Evolutionary conservation across 2,888 invertebrate species (phyloP).

Genomic region (Epistrophe eligans): DNA sequence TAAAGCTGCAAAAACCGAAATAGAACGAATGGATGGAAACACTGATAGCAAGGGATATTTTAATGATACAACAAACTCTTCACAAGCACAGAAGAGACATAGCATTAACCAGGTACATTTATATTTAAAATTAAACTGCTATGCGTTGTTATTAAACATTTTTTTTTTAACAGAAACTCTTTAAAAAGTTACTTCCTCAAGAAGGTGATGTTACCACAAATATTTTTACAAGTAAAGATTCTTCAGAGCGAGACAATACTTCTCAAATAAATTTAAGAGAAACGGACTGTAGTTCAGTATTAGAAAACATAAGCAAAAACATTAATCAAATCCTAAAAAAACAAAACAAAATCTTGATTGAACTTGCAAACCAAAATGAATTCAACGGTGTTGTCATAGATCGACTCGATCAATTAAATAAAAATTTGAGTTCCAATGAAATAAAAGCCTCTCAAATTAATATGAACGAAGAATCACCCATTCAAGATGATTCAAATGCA

Average conservation of each 20-base stretch:
- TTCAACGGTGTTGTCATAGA: background rate
- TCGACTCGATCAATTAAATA: background rate
- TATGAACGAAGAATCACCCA: background rate
- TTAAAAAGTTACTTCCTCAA: too few relatives aligned
- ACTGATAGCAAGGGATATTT: background rate
- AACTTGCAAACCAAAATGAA: background rate
- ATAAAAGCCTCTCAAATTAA: background rate
- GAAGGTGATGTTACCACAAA: too few relatives aligned
- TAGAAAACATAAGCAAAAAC: background rate
- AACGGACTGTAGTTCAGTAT: background rate
- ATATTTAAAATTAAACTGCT: too few relatives aligned
- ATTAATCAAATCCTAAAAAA: background rate
- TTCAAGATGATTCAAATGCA: background rate
- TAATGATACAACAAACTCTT: background rate
- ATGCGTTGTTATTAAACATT: too few relatives aligned
- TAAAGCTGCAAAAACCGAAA: background rate
- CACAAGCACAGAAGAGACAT: too few relatives aligned
- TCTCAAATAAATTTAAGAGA: background rate
- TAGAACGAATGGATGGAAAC: background rate
- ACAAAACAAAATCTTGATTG: background rate
- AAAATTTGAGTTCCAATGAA: background rate
- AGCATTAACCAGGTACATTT: background rate
- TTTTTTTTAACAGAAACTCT: too few relatives aligned
- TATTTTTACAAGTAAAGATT: too few relatives aligned
- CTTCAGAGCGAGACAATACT: background rate